Evolutionary conservation across 2,113 vertebrate species (phyloP), one percentile per base, ranked within the genome.

Genomic region (Penelope pileata): DNA sequence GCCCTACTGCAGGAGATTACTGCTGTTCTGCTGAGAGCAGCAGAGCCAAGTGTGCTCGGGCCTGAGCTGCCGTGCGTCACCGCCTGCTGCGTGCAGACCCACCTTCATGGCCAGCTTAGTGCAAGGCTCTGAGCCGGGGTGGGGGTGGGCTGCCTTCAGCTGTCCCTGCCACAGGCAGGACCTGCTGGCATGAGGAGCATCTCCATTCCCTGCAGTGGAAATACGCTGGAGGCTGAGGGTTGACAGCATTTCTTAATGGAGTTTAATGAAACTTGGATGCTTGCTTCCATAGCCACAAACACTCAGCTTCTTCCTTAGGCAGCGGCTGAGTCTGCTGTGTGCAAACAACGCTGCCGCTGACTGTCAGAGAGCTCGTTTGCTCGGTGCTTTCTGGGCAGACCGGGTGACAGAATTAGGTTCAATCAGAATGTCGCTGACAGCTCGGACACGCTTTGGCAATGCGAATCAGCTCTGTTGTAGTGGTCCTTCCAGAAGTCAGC

Each of bases 21-120:
- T 67, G 64, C 48, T 76, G 26, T 48, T 69, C 34, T 2, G 0
- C 38, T 43, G 40, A 73, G 24, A 86, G 23, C 18, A 38, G 53
- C 0, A 29, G 51, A 54, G 58, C 64, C 64, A 24, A 42, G 82
- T 19, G 14, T 3, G 2, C 12, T 48, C 23, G 12, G 0, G 58
- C 32, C 42, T n/a, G 30, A 15, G 26, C n/a, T 88, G 86, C 58
- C 29, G 19, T 50, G 30, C 16, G 18, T n/a, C 10, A 30, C 67
- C 36, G 72, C 17, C 88, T 45, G 59, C 9, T 30, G 21, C 6
- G 16, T 40, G 42, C n/a, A 30, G 70, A 43, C 51, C 30, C 10
- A 2, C 34, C 11, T 18, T 79, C 47, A 19, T 21, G 13, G 0
- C 34, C 11, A 0, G 10, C 10, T 63, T 54, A 13, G 16, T n/a